Evolutionary conservation across 2,888 invertebrate genomes (phyloP), one percentile per base, ranked within the genome.

Genomic region (Tenthredo scrophulariae): DNA sequence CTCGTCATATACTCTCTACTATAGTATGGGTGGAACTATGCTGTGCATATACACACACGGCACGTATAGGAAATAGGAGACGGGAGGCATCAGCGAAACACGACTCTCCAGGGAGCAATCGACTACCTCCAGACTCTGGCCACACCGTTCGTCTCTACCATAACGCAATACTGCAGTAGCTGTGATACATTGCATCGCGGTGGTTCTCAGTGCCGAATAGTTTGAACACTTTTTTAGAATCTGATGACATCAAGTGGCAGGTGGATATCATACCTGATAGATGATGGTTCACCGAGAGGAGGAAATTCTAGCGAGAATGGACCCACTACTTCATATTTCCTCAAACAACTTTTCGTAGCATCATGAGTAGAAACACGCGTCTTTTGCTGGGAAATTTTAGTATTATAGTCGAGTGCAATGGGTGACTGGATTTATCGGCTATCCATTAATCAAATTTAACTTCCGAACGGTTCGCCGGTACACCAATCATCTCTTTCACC

Each of bases 61-160:
- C 80, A 62, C 62, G 40, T 62, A 80, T 62, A 62, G 65, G 62
- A 80, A 50, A 80, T 80, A 65, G 74, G 43, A 74, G 74, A 74
- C 72, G 46, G 67, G 70, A 83, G 70, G 54, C 83, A 83, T 83
- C 83, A 83, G 54, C 83, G 83, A 40, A 83, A 67, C 50, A 88
- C 77, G 85, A 79, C 86, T 86, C 88, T 84, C 87, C 29, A 29
- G 88, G 86, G 88, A 85, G 54, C 85, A 82, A 88, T 87, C 79
- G 82, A 67, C 65, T 82, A 40, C 29, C 50, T 70, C 46, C 80
- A 77, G 33, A 77, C 80, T 80, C 58, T 50, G 22, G 15, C 18
- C 40, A 62, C 22, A 62, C 77, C n/a, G 29, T 77, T 46, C 83
- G 29, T 83, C 70, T 62, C 83, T 46, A 18, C 4, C 83, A 65